Evolutionary conservation across 2,888 invertebrate genomes (phyloP), one percentile per base, ranked within the genome.

Genomic region (Eupithecia abbreviata): DNA sequence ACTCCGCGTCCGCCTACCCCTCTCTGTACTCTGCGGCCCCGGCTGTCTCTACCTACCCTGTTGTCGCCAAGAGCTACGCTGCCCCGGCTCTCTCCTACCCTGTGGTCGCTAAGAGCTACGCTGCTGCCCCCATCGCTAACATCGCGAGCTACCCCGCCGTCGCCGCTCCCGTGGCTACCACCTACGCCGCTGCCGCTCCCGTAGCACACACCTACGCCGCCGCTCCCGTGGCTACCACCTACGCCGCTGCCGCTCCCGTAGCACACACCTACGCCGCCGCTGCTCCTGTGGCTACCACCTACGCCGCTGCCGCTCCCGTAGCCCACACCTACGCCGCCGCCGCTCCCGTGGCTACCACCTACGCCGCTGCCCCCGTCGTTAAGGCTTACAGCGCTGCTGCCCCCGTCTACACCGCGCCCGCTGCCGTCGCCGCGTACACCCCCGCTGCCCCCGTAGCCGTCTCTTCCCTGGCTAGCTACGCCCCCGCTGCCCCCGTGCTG

Each of bases 331-430:
- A 41, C 4, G 18, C 58, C 18, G 66, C 9, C 12, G 15, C 66
- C 42, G 13, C 66, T 30, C 62, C 62, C 62, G 62, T 62, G 62
- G 62, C 62, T 62, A 51, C 51, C 51, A 51, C 51, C 51, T 51
- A 51, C 15, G 51, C 51, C 42, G 66, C 66, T 41, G 42, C 66
- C 42, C 66, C 66, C 42, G 42, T 45, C 45, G 68, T 68, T 15
- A 43, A 43, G 42, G 45, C 42, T n/a, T 67, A 67, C 43, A 15
- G 9, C 43, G 67, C 67, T 43, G 68, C 68, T 18, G 12, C 41
- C 41, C 62, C 62, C 30, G 62, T 13, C 49, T 49, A 49, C 49
- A 83, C 88, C 43, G 89, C 89, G 75, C 13, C 49, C 13, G 13
- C 49, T 2, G 5, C 62, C 62, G 62, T 62, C 9, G 55, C 55